A percentile compares a stretch with the other conserved stretches of the same genome.
Evolutionary conservation across 2,113 vertebrate species (phyloP).

Genomic region (Strigops habroptila): DNA sequence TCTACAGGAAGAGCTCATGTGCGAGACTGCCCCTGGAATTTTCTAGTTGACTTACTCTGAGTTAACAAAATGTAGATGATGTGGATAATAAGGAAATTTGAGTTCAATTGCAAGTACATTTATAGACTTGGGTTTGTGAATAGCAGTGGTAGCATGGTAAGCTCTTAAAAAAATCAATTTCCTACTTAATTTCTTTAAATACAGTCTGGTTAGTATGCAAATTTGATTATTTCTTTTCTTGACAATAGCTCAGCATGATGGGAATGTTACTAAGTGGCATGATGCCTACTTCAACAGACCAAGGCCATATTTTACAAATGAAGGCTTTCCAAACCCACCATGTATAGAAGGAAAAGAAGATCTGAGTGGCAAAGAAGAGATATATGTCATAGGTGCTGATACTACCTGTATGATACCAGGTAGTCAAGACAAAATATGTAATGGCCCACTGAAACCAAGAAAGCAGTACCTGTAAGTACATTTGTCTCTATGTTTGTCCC

Average conservation of each 20-base stretch:
- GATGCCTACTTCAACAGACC: conserved; percentile 84
- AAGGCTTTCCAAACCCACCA: conserved; percentile 86
- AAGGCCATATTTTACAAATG: conserved; percentile 88
- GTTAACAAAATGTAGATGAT: neutral
- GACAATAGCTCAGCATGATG: conserved; percentile 82
- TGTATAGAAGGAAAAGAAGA: conserved; percentile 74
- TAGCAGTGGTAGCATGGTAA: neutral
- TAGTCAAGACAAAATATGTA: conserved; percentile 83
- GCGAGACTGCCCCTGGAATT: neutral
- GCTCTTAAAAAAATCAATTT: neutral
- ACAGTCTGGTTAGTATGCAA: neutral
- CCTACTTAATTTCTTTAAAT: neutral
- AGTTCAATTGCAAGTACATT: neutral
- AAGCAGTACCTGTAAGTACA: conserved; percentile 90
- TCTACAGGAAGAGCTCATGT: neutral
- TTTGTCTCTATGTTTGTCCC: neutral
- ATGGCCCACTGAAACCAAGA: conserved; percentile 91
- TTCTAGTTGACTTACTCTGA: neutral
- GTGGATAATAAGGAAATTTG: neutral
- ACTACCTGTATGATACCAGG: conserved; percentile 78
- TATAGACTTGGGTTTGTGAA: neutral
- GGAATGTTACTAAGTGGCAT: conserved; percentile 91
- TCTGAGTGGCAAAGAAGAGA: conserved; percentile 64
- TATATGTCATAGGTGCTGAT: conserved; percentile 87
- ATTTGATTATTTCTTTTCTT: conserved; percentile 7